phyloP scores from a whole-genome alignment of 2,113 vertebrate species.

The Pollimyrus isidori region DNA sequence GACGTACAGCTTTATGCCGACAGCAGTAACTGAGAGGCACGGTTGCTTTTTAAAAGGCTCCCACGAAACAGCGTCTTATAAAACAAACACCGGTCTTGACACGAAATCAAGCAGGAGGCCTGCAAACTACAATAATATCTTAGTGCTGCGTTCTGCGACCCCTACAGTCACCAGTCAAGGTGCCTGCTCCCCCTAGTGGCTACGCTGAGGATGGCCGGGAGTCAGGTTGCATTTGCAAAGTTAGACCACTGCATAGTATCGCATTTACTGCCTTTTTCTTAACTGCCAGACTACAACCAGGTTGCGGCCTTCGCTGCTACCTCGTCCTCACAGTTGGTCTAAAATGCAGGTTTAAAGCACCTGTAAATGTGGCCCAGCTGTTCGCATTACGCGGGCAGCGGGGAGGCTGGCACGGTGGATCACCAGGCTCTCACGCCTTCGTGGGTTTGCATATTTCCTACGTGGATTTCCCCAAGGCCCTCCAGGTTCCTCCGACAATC shows the following conservation, averaged over 20 bases:
- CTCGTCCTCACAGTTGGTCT: background rate
- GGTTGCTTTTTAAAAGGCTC: background rate
- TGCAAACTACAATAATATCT: background rate
- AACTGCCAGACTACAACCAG: background rate
- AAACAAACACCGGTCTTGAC: background rate
- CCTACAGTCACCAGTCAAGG: background rate
- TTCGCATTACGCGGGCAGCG: background rate
- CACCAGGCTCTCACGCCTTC: background rate
- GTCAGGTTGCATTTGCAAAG: background rate
- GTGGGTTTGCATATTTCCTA: background rate
- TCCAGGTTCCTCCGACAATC: background rate
- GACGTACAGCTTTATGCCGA: background rate
- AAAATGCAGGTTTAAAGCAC: background rate
- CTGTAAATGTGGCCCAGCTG: background rate
- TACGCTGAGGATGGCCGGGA: background rate
- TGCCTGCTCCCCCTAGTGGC: background rate
- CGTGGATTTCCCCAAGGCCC: background rate
- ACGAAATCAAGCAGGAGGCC: background rate
- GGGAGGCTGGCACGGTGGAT: background rate
- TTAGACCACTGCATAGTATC: background rate
- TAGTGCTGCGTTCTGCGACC: background rate
- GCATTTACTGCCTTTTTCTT: background rate
- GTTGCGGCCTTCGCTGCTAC: background rate
- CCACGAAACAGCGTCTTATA: background rate
- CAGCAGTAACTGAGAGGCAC: background rate